Evolutionary conservation across 1,140 invertebrate species (phyloP).

Genomic region (Probaryconus sp.): DNA sequence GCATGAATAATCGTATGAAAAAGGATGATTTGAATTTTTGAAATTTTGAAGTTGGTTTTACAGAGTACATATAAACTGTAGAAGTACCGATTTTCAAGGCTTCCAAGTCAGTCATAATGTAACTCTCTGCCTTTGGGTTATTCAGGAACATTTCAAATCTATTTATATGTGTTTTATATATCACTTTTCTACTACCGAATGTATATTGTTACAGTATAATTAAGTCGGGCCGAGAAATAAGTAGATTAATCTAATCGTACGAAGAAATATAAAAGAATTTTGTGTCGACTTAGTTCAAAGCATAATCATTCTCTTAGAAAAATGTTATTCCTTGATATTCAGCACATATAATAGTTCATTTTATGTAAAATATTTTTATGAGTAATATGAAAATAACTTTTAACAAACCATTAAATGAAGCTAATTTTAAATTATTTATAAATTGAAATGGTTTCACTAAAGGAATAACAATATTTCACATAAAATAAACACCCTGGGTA

Average conservation of each 20-base stretch:
- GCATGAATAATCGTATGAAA: conserved; percentile 44
- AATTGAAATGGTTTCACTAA: too few species aligned
- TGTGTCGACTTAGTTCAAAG: conserved; percentile 26
- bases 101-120: conserved; percentile 51
- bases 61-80: conserved; percentile 37
- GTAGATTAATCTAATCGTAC: conserved; percentile 52
- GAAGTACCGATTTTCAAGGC: conserved; percentile 41
- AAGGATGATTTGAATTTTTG: conserved; percentile 21
- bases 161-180: conserved; percentile 62
- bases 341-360: too few species aligned
- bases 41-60: conserved; percentile 28
- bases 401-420: too few species aligned
- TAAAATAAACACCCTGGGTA: too few species aligned
- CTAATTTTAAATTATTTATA: too few species aligned
- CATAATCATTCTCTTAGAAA: conserved; percentile 13
- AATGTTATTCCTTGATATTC: conserved; percentile 14
- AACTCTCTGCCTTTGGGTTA: conserved; percentile 61
- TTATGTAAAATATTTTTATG: conserved; percentile 26
- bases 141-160: conserved; percentile 58
- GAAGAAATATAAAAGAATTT: conserved; percentile 7
- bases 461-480: too few species aligned
- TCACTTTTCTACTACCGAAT: conserved; percentile 57
- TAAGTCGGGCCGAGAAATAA: conserved; percentile 56
- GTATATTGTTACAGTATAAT: conserved; percentile 38
- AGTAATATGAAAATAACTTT: too few species aligned